These are phyloP conservation scores for Parapristionchus giblindavisi DNA, from an alignment of 2,888 invertebrate species.

Conservation along the genomic window DNA sequence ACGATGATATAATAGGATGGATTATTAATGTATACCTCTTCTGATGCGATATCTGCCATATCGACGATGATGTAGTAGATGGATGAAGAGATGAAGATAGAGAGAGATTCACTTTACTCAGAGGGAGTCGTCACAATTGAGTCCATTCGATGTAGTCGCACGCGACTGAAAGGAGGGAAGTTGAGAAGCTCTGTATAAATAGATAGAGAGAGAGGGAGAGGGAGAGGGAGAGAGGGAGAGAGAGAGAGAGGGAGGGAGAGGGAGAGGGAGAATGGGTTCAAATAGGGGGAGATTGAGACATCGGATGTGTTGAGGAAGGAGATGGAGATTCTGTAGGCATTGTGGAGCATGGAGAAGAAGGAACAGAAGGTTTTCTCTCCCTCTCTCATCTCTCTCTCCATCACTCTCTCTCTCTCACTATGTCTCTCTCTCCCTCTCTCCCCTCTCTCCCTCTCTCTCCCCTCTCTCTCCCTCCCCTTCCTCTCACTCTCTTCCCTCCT, in stretches of 20 bases:
- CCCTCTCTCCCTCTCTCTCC: constrained; percentile 14
- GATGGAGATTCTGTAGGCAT: not conserved
- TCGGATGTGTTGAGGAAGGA: not conserved
- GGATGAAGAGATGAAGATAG: constrained; percentile 2
- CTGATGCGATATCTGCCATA: not conserved
- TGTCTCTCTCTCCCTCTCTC: constrained; percentile 23
- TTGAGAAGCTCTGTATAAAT: not conserved
- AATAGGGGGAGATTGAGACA: constrained; percentile 7
- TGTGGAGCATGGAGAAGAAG: constrained; percentile 1
- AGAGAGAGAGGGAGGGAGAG: constrained; percentile 15
- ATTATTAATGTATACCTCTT: no score
- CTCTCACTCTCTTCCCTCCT: constrained; percentile 8
- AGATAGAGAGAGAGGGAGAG: not conserved
- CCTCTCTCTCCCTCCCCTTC: not conserved
- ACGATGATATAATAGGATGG: no score
- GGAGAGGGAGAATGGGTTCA: not conserved
- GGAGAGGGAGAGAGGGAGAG: constrained; percentile 17
- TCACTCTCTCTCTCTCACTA: constrained; percentile 29
- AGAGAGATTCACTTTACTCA: constrained; percentile 12
- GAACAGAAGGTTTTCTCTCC: constrained; percentile 1
- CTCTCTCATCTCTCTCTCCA: constrained; percentile 18
- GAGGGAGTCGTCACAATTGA: not conserved
- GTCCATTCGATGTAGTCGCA: not conserved
- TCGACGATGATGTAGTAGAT: not conserved
- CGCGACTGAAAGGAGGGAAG: no score